Percentiles rank a stretch among this genome's conserved stretches.
Conservation (phyloP, 2,888 invertebrate genomes). For the Stegophylla sp. region DNA sequence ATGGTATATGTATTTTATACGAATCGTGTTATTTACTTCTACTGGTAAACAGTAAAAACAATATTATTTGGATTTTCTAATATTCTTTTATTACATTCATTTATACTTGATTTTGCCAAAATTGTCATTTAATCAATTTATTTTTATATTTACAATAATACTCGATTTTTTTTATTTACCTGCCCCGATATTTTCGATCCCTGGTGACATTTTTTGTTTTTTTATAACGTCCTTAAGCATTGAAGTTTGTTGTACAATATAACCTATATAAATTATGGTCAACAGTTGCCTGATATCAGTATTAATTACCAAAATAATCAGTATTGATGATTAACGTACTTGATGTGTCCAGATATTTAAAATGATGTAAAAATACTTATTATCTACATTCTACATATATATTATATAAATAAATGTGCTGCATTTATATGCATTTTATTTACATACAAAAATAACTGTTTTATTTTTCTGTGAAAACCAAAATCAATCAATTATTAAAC, state of each 20-base stretch:
- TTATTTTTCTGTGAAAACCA: not conserved
- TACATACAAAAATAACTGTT: not conserved
- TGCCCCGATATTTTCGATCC: not conserved
- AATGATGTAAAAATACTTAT: slow-evolving; percentile 42
- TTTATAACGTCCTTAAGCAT: not conserved
- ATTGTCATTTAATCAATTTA: slow-evolving; percentile 28
- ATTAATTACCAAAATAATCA: slow-evolving; percentile 35
- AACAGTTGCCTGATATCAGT: slow-evolving; percentile 28
- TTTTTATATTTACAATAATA: slow-evolving; percentile 38
- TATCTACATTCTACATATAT: slow-evolving; percentile 45
- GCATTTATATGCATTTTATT: slow-evolving; percentile 40
- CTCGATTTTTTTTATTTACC: slow-evolving; percentile 16
- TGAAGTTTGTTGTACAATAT: slow-evolving; percentile 25
- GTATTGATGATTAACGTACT: slow-evolving; percentile 12
- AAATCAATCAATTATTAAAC: not conserved
- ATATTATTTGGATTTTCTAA: not conserved
- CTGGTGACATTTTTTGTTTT: not conserved
- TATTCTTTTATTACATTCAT: not conserved
- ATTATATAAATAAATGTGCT: slow-evolving; percentile 43
- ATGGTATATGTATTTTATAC: not conserved
- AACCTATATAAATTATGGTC: slow-evolving; percentile 3
- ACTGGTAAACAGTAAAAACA: not conserved
- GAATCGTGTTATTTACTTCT: not conserved
- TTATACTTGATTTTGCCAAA: slow-evolving; percentile 11
- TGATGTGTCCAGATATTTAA: slow-evolving; percentile 45